Evolutionary conservation across 2,888 invertebrate genomes (phyloP).

Genomic region (Calameuta idolon): DNA sequence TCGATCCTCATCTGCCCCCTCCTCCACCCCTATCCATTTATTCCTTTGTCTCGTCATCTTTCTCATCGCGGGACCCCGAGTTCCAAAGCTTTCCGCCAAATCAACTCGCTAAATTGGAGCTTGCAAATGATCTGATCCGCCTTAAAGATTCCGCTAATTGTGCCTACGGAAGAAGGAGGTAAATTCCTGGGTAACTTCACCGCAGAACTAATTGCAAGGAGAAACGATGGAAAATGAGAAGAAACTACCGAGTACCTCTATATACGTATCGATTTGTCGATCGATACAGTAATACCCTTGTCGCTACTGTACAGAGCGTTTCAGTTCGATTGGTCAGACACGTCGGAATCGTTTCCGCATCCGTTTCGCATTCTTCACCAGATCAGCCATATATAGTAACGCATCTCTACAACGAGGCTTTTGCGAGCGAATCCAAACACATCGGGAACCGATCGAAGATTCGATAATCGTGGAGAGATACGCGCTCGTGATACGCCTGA

Average conservation of each 20-base stretch:
- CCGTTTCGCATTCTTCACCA: neutral
- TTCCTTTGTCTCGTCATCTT: constrained; percentile 37
- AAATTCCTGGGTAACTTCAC: constrained; percentile 27
- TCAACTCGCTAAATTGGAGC: constrained; percentile 55
- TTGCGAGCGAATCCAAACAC: constrained; percentile 22
- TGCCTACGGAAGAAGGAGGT: constrained; percentile 21
- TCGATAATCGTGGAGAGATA: constrained; percentile 53
- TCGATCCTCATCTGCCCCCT: neutral
- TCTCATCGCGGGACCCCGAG: constrained; percentile 26
- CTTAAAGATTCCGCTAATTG: constrained; percentile 59
- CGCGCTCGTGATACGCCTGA: constrained; percentile 55
- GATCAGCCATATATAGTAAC: neutral
- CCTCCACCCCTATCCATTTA: constrained; percentile 22
- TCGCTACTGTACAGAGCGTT: neutral
- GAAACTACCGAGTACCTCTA: constrained; percentile 18
- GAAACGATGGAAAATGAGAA: constrained; percentile 18
- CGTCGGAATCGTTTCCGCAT: neutral
- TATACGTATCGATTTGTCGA: neutral
- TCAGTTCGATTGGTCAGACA: neutral
- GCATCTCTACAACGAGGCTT: constrained; percentile 2
- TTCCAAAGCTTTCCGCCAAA: constrained; percentile 41
- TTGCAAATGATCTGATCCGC: constrained; percentile 60
- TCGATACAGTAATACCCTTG: neutral
- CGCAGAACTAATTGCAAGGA: constrained; percentile 38
- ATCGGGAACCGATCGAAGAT: constrained; percentile 28